phyloP scores from a whole-genome alignment of 2,113 vertebrate species.

The Onychorhynchus coronatus region DNA sequence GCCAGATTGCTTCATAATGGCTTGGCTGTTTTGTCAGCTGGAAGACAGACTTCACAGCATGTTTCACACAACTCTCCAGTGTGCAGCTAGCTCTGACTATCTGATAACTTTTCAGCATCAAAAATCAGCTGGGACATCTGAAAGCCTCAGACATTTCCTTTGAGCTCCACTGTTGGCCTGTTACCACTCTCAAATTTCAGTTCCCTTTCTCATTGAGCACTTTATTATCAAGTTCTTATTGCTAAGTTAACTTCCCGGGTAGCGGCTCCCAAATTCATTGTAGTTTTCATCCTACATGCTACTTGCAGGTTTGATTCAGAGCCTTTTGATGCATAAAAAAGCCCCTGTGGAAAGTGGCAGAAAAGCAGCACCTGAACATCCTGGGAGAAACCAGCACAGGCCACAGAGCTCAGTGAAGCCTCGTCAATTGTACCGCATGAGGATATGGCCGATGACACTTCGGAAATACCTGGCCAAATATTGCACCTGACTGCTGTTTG shows the following conservation, averaged over 20 bases:
- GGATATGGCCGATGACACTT: not conserved
- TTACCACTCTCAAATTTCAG: constrained; percentile 28
- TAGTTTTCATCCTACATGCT: not conserved
- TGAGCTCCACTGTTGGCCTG: not conserved
- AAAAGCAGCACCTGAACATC: not conserved
- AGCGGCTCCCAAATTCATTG: constrained; percentile 5
- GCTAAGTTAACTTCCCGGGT: not conserved
- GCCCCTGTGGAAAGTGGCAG: not conserved
- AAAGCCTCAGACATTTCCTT: constrained; percentile 7
- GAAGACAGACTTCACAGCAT: not conserved
- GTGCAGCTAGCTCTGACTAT: not conserved
- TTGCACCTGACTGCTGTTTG: not conserved
- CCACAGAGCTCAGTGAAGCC: not conserved
- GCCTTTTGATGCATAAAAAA: constrained; percentile 9
- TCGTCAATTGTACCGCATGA: not conserved
- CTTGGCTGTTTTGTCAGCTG: constrained; percentile 38
- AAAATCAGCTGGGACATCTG: constrained; percentile 39
- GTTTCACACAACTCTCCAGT: not conserved
- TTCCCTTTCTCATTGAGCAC: not conserved
- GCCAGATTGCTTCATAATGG: constrained; percentile 8
- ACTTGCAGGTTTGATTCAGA: not conserved
- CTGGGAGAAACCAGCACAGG: not conserved
- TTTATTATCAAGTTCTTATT: constrained; percentile 15
- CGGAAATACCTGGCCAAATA: not conserved
- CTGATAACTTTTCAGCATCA: constrained; percentile 17